These are phyloP conservation scores for Crematogaster levior DNA, from an alignment of 2,888 invertebrate species.

Conservation along the genomic window DNA sequence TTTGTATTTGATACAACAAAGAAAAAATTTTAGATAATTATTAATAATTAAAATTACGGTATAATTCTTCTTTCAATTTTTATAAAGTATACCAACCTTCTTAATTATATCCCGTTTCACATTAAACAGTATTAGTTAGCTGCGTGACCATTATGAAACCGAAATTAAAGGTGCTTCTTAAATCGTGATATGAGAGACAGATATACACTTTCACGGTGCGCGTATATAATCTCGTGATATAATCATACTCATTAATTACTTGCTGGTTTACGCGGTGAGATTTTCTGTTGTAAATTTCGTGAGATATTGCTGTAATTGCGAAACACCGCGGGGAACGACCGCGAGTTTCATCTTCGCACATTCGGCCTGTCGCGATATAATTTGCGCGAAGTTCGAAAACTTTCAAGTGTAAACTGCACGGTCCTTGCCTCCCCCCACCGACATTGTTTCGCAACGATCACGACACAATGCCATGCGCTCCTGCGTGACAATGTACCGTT, in stretches of 20 bases:
- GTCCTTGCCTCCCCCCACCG: slow-evolving; percentile 24
- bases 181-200: not conserved
- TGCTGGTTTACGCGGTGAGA: slow-evolving; percentile 13
- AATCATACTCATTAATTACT: slow-evolving; percentile 27
- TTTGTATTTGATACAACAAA: not conserved
- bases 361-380: slow-evolving; percentile 41
- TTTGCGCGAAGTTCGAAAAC: slow-evolving; percentile 64
- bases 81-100: not conserved
- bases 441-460: slow-evolving; percentile 66
- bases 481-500: slow-evolving; percentile 69
- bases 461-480: slow-evolving; percentile 54
- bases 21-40: not conserved
- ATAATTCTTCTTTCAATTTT: not conserved
- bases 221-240: not conserved
- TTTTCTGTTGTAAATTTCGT: slow-evolving; percentile 42
- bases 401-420: slow-evolving; percentile 66
- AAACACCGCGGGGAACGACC: slow-evolving; percentile 35
- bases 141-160: not conserved
- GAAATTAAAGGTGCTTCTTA: not conserved
- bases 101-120: not conserved
- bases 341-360: slow-evolving; percentile 18
- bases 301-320: slow-evolving; percentile 39
- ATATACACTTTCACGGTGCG: not conserved
- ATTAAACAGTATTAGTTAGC: not conserved
- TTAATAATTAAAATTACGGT: too few species aligned